Conservation (phyloP, 2,888 invertebrate species). For the Muscina levida region DNA sequence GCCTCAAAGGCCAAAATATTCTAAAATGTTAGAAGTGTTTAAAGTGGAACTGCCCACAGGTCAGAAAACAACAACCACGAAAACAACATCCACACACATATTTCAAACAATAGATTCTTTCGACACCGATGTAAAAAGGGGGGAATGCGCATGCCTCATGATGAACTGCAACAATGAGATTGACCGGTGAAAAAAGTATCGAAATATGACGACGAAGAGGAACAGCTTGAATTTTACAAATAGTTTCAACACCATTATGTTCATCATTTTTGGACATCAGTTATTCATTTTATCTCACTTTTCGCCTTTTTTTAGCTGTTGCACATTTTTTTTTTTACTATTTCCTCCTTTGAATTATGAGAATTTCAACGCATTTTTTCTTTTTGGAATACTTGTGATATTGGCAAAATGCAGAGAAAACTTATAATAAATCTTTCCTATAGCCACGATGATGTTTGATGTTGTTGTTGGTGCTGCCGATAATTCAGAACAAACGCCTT, state of each 20-base stretch:
- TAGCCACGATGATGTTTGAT: too few species aligned
- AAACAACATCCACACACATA: constrained; percentile 43
- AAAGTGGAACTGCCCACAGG: constrained; percentile 65
- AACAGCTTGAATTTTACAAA: constrained; percentile 71
- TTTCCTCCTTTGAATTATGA: constrained; percentile 58
- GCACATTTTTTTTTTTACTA: constrained; percentile 14
- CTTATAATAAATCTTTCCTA: constrained; percentile 41
- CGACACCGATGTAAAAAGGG: too few species aligned
- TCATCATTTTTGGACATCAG: constrained; percentile 41
- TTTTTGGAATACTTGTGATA: constrained; percentile 18
- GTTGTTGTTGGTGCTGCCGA: background rate
- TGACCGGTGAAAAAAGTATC: constrained; percentile 12
- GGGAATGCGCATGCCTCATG: background rate
- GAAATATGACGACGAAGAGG: background rate
- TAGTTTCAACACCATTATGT: constrained; percentile 75
- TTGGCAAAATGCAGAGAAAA: constrained; percentile 20
- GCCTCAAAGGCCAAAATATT: constrained; percentile 46
- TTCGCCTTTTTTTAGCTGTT: background rate
- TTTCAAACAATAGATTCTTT: constrained; percentile 38
- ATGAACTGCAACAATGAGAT: constrained; percentile 44
- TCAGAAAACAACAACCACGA: constrained; percentile 28
- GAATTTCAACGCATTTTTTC: constrained; percentile 63
- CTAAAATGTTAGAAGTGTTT: constrained; percentile 48
- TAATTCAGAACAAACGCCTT: constrained; percentile 39
- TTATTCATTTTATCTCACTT: constrained; percentile 38